Evolutionary conservation across 23 tunicate genomes (phyloP).

Genomic region (Clavelina lepadiformis): DNA sequence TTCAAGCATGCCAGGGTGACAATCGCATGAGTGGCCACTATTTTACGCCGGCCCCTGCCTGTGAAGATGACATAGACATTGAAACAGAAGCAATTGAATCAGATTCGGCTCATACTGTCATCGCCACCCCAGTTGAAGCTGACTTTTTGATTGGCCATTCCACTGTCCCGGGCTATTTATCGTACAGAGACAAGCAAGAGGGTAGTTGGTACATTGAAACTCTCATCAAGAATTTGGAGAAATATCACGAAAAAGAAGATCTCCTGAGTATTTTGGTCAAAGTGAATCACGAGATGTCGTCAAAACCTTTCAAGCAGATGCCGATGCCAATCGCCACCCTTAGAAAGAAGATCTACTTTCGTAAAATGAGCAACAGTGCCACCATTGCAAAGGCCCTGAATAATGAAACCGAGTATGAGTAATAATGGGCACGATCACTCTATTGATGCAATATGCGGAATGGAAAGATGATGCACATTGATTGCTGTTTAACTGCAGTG

Average conservation of each 20-base stretch:
- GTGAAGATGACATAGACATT: constrained; percentile 19
- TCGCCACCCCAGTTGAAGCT: constrained; percentile 17
- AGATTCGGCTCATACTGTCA: not conserved
- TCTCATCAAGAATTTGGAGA: constrained; percentile 23
- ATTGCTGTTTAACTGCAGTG: no score
- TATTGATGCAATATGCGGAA: no score
- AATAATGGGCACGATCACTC: no score
- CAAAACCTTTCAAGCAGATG: constrained; percentile 34
- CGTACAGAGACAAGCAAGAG: constrained; percentile 28
- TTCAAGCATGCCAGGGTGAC: constrained; percentile 87
- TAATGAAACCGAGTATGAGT: not conserved
- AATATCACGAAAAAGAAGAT: constrained; percentile 32
- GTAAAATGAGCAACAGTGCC: not conserved
- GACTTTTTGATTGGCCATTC: constrained; percentile 64
- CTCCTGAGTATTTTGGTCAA: constrained; percentile 53
- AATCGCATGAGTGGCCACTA: constrained; percentile 33
- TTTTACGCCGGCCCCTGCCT: constrained; percentile 2
- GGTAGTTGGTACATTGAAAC: constrained; percentile 43
- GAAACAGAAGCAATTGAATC: constrained; percentile 17
- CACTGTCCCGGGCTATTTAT: constrained; percentile 66
- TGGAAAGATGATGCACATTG: no score
- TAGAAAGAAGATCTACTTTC: constrained; percentile 55
- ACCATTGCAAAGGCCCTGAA: not conserved
- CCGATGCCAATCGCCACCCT: constrained; percentile 76
- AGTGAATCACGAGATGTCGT: constrained; percentile 56